phyloP scores from a whole-genome alignment of 2,888 invertebrate genomes.

The Dasypogon diadema region DNA sequence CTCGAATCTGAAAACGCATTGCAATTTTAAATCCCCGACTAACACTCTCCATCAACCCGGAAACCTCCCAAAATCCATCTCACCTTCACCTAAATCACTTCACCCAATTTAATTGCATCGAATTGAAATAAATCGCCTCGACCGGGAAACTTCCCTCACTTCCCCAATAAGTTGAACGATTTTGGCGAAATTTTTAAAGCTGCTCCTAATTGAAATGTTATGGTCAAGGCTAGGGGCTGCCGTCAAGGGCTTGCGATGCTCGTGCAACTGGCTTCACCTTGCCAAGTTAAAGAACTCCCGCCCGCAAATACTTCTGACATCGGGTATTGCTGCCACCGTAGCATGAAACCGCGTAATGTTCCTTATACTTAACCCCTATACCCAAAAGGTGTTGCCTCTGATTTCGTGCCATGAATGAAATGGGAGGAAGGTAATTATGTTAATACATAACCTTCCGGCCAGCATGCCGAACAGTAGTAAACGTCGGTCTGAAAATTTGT shows the following conservation, averaged over 20 bases:
- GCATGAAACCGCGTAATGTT: neutral
- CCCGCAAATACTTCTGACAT: too few relatives aligned
- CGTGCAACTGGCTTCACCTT: neutral
- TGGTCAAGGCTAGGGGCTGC: conserved; percentile 8
- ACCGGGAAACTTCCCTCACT: neutral
- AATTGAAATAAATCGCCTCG: conserved; percentile 42
- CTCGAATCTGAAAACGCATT: too few relatives aligned
- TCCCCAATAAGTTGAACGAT: neutral
- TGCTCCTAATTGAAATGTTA: conserved; percentile 30
- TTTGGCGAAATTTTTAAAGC: conserved; percentile 17
- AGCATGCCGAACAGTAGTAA: conserved; percentile 26
- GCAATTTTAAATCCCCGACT: too few relatives aligned
- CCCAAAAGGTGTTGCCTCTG: neutral
- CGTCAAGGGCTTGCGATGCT: neutral
- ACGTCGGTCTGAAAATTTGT: conserved; percentile 29
- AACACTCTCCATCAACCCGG: too few relatives aligned
- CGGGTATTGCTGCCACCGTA: too few relatives aligned
- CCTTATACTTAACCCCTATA: neutral
- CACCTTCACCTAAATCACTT: conserved; percentile 15
- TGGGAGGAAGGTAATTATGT: conserved; percentile 31
- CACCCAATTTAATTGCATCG: conserved; percentile 4
- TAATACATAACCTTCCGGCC: conserved; percentile 20
- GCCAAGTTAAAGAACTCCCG: too few relatives aligned
- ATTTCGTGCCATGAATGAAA: conserved; percentile 31
- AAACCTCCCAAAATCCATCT: neutral